Evolutionary conservation across 2,797 vertebrate genomes (phyloP).

Genomic region (Sternotherus odoratus): DNA sequence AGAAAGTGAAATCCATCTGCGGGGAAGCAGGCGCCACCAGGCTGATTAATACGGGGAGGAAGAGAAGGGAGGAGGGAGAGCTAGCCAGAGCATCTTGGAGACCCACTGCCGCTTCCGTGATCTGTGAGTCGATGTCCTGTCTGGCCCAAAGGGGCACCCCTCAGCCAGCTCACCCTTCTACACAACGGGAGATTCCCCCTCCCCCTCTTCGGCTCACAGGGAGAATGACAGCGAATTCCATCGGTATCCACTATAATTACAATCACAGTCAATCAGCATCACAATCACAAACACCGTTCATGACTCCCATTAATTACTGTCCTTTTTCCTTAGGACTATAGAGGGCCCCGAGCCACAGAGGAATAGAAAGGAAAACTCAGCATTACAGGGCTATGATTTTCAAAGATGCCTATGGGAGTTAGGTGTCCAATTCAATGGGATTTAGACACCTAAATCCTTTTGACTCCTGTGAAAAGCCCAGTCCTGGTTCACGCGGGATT

Average conservation of each 20-base stretch:
- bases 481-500: neutral
- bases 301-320: slow-evolving; percentile 34
- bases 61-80: neutral
- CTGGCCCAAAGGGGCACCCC: neutral
- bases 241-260: slow-evolving; percentile 17
- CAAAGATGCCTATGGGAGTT: too few relatives aligned
- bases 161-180: neutral
- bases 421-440: too few relatives aligned
- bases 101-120: neutral
- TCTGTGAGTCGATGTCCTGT: neutral
- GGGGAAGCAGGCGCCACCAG: slow-evolving; percentile 7
- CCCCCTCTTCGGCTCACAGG: neutral
- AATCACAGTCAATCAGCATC: slow-evolving; percentile 9
- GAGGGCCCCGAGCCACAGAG: slow-evolving; percentile 31
- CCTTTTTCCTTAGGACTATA: slow-evolving; percentile 57
- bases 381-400: too few relatives aligned
- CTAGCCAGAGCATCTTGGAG: fast-evolving
- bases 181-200: fast-evolving
- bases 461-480: neutral
- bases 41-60: slow-evolving; percentile 52
- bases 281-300: slow-evolving; percentile 18
- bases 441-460: neutral
- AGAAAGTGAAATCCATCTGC: slow-evolving; percentile 68
- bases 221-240: neutral
- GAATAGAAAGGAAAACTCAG: too few relatives aligned